Evolutionary conservation across 2,797 vertebrate species (phyloP).

Genomic region (Lithobates pipiens): DNA sequence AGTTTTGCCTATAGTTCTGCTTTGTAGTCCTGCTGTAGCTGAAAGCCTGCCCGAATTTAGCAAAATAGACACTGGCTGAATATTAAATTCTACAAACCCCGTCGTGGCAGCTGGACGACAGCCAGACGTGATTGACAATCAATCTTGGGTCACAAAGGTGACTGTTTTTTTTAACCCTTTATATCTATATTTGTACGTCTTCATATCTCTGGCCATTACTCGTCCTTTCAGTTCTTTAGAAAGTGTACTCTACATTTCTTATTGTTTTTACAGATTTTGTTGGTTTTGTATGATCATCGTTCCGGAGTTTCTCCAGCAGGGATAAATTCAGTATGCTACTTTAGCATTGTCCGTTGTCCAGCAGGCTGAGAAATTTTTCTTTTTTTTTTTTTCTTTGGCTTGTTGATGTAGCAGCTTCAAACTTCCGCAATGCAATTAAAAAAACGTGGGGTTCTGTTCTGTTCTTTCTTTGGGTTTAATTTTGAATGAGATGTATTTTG

Average conservation of each 20-base stretch:
- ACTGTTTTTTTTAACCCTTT: conserved; percentile 14
- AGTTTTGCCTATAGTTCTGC: no score
- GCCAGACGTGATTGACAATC: conserved; percentile 35
- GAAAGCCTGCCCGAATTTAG: no score
- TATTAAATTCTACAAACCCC: no score
- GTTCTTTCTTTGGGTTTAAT: not conserved
- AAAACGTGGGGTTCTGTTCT: not conserved
- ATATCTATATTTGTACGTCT: not conserved
- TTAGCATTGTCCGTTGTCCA: not conserved
- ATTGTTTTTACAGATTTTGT: not conserved
- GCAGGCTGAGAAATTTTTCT: no score
- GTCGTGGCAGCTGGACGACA: not conserved
- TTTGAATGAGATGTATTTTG: conserved; percentile 24
- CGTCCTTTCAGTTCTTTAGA: not conserved
- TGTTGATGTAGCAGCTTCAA: not conserved
- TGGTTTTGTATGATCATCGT: not conserved
- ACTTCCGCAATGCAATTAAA: not conserved
- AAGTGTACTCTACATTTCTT: not conserved
- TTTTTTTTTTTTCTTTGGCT: not conserved
- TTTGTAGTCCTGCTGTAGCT: no score
- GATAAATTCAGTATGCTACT: not conserved
- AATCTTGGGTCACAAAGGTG: not conserved
- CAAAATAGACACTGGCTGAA: no score
- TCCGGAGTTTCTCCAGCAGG: not conserved
- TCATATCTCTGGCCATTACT: conserved; percentile 17